Evolutionary conservation across 2,888 invertebrate genomes (phyloP), one percentile per base, ranked within the genome.

Genomic region (Aporophyla lueneburgensis): DNA sequence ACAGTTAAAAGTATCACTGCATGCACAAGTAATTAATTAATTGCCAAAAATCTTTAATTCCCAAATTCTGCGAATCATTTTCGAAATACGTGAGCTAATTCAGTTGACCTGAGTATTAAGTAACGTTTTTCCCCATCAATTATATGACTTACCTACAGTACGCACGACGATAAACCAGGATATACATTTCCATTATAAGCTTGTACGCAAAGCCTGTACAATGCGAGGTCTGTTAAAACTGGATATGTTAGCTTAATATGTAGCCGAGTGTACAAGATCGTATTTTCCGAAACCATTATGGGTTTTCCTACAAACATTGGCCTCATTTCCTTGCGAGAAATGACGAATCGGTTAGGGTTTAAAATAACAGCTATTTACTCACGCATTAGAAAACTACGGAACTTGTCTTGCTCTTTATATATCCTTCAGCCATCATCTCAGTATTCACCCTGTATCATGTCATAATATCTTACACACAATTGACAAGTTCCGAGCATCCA

Each of bases 221-320:
- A n/a, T n/a, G n/a, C n/a, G n/a, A n/a, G n/a, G n/a, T n/a, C n/a
- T n/a, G n/a, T n/a, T n/a, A n/a, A n/a, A n/a, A n/a, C n/a, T n/a
- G n/a, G n/a, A n/a, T n/a, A n/a, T n/a, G n/a, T n/a, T 33, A 33
- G 1, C 3, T 33, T 33, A 33, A 33, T 33, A 33, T 33, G 33
- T 33, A 33, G 33, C 33, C 33, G 33, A 2, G 33, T 33, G n/a
- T 27, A 33, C 10, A 19, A 19, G 21, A n/a, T 49, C 10, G 33
- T n/a, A 53, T 53, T 71, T 43, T 33, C 33, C 5, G 21, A 56
- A 78, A 78, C 14, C 14, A n/a, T n/a, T 70, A 33, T 21, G 72
- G 78, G 14, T 59, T 59, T 78, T 65, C 65, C 78, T 43, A 24
- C 16, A 54, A n/a, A 69, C 19, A 43, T 51, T 61, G 49, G 40